Evolutionary conservation across 2,888 invertebrate genomes (phyloP), one percentile per base, ranked within the genome.

Genomic region (Byasa hedistus): DNA sequence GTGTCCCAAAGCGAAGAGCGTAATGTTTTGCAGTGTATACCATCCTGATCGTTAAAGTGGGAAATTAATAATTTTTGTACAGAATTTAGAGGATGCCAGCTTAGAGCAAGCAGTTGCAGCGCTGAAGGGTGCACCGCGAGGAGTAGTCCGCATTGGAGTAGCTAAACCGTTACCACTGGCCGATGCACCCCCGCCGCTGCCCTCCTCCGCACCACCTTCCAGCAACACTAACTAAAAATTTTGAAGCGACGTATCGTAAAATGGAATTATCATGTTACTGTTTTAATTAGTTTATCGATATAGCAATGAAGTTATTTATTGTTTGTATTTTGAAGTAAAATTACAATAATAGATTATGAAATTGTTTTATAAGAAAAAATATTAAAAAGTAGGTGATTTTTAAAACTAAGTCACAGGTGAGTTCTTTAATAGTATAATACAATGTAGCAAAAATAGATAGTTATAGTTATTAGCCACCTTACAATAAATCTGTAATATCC

Each of bases 71-170:
- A 7, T 19, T 24, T 54, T 59, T 48, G 21, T 4, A 22, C 58
- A 94, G 79, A 93, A 94, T 81, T 88, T 99, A 76, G 98, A 99
- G 83, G 98, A 98, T 87, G 98, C 99, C 65, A 97, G 97, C 23
- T 89, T 99, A 72, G 99, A 99, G 88, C 96, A 98, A 87, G 99
- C 99, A 3, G 99, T 99, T 60, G 98, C 98, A 79, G 98, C 99
- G 2, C 87, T 99, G 72, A 99, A 99, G 87, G 98, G 98, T 48
- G 99, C 99, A 3, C 95, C 98, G 0, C 96, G 97, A 79, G 99
- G 99, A 60, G 94, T 96, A 61, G 99, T 99, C 2, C 94, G 96
- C 72, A 98, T 99, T 79, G 99, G 99, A 56, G 98, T 99, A 64
- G 99, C 99, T 75, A 97, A 97, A 89, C 97, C 98, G 48, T 92